Conservation (phyloP, 1,140 invertebrate species). For the Oscheius sp. region DNA sequence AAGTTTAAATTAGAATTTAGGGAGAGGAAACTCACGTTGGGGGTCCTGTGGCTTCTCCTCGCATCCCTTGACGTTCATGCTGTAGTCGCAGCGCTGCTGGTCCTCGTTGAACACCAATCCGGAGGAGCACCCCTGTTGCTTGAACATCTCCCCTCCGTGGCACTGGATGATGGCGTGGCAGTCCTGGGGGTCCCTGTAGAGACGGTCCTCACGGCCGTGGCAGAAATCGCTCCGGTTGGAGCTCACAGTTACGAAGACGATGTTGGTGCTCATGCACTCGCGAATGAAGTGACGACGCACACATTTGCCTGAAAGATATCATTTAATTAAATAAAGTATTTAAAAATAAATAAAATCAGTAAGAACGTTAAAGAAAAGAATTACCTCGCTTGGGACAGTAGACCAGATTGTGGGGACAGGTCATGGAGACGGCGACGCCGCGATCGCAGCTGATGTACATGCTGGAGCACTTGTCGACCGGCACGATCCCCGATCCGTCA, state of each 20-base stretch:
- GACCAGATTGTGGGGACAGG: background rate
- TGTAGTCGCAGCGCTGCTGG: conserved; percentile 23
- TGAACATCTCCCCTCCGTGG: conserved; percentile 26
- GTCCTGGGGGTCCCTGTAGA: conserved; percentile 18
- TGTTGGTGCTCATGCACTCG: background rate
- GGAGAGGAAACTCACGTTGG: background rate
- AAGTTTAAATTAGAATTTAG: background rate
- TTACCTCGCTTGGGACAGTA: background rate
- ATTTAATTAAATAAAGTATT: too few species aligned
- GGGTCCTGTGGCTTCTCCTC: background rate
- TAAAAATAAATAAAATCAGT: background rate
- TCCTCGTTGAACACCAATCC: conserved; percentile 30
- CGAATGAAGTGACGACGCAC: too few species aligned
- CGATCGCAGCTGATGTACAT: too few species aligned
- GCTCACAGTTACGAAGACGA: background rate
- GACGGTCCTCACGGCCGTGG: background rate
- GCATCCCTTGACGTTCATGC: conserved; percentile 24
- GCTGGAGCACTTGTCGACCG: too few species aligned
- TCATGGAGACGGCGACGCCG: too few species aligned
- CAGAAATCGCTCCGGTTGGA: background rate
- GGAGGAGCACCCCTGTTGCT: conserved; percentile 17
- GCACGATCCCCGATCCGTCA: too few species aligned
- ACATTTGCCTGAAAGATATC: background rate
- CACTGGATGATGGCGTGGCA: conserved; percentile 24
- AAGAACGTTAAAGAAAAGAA: background rate